These are phyloP conservation scores for Cathartes aura DNA, from an alignment of 2,113 vertebrate genomes.

Conservation along the genomic window DNA sequence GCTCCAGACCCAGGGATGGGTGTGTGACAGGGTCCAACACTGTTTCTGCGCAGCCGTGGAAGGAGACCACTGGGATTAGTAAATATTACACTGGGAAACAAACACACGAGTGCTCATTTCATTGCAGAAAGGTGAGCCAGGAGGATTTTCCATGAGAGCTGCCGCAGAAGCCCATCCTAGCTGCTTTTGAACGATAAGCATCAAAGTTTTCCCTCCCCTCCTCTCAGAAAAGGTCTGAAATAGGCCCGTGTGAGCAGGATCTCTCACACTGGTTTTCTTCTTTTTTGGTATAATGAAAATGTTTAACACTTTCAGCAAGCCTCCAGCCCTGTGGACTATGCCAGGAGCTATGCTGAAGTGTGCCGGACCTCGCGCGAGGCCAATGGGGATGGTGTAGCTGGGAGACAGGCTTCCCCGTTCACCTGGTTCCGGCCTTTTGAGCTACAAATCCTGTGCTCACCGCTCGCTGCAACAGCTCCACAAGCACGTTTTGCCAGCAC, in stretches of 20 bases:
- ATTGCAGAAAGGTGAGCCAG: not conserved
- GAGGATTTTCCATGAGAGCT: not conserved
- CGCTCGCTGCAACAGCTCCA: not conserved
- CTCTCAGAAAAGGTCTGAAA: not conserved
- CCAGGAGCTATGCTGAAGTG: accelerated
- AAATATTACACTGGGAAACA: not conserved
- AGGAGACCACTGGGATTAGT: not conserved
- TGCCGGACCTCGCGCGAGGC: accelerated
- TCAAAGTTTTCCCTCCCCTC: not conserved
- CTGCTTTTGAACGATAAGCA: not conserved
- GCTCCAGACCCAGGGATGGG: not conserved
- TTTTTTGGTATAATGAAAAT: not conserved
- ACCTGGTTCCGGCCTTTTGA: not conserved
- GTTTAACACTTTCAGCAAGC: not conserved
- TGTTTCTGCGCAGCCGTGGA: not conserved
- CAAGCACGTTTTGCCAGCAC: not conserved
- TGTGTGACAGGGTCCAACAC: accelerated
- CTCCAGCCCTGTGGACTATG: not conserved
- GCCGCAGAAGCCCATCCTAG: not conserved
- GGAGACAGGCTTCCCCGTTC: not conserved
- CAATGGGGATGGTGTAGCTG: accelerated
- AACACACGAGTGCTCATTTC: not conserved
- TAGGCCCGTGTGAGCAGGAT: not conserved
- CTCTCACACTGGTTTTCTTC: not conserved
- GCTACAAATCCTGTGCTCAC: not conserved